A percentile compares a stretch with the other conserved stretches of the same genome.
Evolutionary conservation across 2,888 invertebrate genomes (phyloP).

Genomic region (Drosophila macrospina): DNA sequence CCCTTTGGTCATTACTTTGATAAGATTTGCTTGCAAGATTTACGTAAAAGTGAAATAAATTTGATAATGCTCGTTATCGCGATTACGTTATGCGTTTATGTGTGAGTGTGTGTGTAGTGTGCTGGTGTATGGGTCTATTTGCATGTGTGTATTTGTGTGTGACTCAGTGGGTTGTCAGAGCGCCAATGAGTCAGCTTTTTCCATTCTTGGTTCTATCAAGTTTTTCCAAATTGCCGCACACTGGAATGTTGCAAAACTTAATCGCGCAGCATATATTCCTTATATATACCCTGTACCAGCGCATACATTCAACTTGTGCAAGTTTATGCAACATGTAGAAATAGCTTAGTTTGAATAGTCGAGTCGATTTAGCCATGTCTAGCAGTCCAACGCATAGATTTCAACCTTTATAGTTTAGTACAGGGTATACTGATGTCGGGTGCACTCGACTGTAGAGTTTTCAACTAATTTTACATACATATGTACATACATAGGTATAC

Average conservation of each 20-base stretch:
- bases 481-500: neutral
- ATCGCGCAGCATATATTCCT: conserved; percentile 9
- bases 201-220: conserved; percentile 32
- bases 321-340: neutral
- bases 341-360: too few relatives aligned
- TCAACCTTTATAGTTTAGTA: too few relatives aligned
- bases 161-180: conserved; percentile 33
- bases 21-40: conserved; percentile 73
- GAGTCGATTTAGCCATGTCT: too few relatives aligned
- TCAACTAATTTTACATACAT: neutral
- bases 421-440: too few relatives aligned
- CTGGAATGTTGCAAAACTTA: conserved; percentile 43
- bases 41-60: conserved; percentile 61
- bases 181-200: conserved; percentile 57
- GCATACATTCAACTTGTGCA: too few relatives aligned
- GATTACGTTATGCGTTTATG: conserved; percentile 38
- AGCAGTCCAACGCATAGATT: too few relatives aligned
- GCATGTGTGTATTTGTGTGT: conserved; percentile 29
- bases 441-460: too few relatives aligned
- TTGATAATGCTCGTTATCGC: conserved; percentile 51
- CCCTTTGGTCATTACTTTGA: conserved; percentile 35
- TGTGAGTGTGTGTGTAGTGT: conserved; percentile 28
- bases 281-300: too few relatives aligned
- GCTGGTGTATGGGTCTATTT: conserved; percentile 13
- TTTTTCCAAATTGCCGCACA: conserved; percentile 28